Evolutionary conservation across 1,140 invertebrate genomes (phyloP).

Genomic region (Macrostomum lignano): DNA sequence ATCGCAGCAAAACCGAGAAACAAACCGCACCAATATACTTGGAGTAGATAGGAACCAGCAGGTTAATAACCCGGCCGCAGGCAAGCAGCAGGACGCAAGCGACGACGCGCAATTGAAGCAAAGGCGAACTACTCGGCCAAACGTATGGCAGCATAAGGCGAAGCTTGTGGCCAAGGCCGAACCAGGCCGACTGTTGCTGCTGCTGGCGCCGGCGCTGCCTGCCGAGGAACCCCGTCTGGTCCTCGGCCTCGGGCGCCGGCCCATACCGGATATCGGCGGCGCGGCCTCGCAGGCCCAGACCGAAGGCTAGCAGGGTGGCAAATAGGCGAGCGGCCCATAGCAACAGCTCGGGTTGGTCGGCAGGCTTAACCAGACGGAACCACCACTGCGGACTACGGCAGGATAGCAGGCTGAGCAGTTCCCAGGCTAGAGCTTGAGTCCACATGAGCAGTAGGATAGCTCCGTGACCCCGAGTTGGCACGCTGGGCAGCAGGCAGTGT

Average conservation of each 20-base stretch:
- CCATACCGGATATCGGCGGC: too few species aligned
- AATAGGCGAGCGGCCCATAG: too few species aligned
- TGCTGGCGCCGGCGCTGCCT: background rate
- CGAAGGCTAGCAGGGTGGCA: background rate
- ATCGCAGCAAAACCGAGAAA: too few species aligned
- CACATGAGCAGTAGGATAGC: too few species aligned
- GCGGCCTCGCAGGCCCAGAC: background rate
- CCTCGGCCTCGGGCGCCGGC: too few species aligned
- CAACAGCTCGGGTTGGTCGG: too few species aligned
- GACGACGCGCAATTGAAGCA: conserved; percentile 50
- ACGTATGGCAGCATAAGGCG: conserved; percentile 23
- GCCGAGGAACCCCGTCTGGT: background rate
- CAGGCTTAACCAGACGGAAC: too few species aligned
- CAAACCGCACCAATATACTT: conserved; percentile 62
- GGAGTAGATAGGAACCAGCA: conserved; percentile 70
- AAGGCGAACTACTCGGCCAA: conserved; percentile 55
- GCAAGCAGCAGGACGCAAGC: conserved; percentile 46
- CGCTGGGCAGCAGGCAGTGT: too few species aligned
- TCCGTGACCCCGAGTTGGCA: too few species aligned
- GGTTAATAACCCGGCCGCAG: conserved; percentile 55
- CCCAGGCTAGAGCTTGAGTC: too few species aligned
- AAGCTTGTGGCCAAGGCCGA: background rate
- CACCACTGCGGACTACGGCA: too few species aligned
- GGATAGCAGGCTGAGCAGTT: too few species aligned
- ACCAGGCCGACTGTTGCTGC: background rate